phyloP scores from a whole-genome alignment of 2,888 invertebrate species.

The Lamproptera curius region DNA sequence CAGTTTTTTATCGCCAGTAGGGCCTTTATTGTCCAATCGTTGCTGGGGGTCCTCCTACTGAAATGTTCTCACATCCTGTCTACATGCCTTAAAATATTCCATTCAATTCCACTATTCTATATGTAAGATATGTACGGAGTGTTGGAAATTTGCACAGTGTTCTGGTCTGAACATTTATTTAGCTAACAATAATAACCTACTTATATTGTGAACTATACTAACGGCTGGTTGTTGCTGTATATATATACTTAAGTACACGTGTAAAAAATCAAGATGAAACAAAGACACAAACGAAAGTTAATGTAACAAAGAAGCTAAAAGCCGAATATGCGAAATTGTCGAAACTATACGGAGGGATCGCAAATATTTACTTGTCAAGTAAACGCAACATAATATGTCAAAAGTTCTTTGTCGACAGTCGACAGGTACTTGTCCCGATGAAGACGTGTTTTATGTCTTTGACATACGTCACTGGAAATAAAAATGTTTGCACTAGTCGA shows the following conservation, averaged over 20 bases:
- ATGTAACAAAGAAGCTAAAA: constrained; percentile 21
- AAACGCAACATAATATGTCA: constrained; percentile 15
- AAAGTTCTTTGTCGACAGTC: constrained; percentile 12
- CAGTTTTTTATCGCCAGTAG: constrained; percentile 77
- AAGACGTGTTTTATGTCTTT: constrained; percentile 12
- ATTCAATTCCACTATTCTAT: too few relatives aligned
- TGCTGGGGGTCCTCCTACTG: constrained; percentile 59
- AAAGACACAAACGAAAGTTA: too few relatives aligned
- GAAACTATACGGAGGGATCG: constrained; percentile 4
- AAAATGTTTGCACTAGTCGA: constrained; percentile 10
- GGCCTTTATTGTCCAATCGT: constrained; percentile 76
- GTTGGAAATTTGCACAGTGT: constrained; percentile 41
- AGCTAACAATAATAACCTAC: too few relatives aligned
- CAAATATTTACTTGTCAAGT: constrained; percentile 7
- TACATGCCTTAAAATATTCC: constrained; percentile 57
- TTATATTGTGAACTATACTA: too few relatives aligned
- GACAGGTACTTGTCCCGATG: neutral
- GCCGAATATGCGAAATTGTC: constrained; percentile 7
- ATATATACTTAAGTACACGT: too few relatives aligned
- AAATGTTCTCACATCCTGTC: constrained; percentile 55
- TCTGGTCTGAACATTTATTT: too few relatives aligned
- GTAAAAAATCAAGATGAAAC: too few relatives aligned
- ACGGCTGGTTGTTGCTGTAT: too few relatives aligned
- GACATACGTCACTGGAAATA: constrained; percentile 7
- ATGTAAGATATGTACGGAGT: constrained; percentile 67